Evolutionary conservation across 2,797 vertebrate genomes (phyloP).

Genomic region (Lagodon rhomboides): DNA sequence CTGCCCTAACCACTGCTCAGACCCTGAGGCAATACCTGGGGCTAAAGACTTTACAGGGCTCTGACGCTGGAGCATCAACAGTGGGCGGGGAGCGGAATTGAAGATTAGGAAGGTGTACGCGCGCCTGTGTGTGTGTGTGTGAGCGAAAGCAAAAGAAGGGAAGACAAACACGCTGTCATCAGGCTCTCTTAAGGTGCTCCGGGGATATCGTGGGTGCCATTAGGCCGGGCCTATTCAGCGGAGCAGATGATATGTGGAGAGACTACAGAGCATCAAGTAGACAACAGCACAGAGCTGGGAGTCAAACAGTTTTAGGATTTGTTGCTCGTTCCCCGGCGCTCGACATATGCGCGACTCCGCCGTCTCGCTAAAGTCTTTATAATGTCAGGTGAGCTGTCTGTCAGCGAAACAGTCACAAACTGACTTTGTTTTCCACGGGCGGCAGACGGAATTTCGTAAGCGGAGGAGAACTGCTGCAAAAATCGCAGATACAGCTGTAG

Average conservation of each 20-base stretch:
- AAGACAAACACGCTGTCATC: conserved; percentile 65
- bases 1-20: conserved; percentile 54
- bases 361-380: conserved; percentile 28
- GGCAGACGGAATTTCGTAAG: not conserved
- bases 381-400: conserved; percentile 31
- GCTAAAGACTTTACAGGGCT: conserved; percentile 71
- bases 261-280: conserved; percentile 51
- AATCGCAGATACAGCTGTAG: conserved; percentile 8
- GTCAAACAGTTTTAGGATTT: conserved; percentile 49
- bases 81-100: conserved; percentile 44
- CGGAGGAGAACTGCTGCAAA: conserved; percentile 16
- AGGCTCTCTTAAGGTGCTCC: conserved; percentile 61
- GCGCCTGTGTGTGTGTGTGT: conserved; percentile 22
- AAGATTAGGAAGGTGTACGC: conserved; percentile 56
- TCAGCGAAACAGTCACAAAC: not conserved
- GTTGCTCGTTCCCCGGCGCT: conserved; percentile 22
- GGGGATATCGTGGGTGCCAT: conserved; percentile 68
- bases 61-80: conserved; percentile 55
- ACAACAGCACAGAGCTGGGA: conserved; percentile 29
- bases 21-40: conserved; percentile 72
- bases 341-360: conserved; percentile 15
- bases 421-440: not conserved
- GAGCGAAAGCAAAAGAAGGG: conserved; percentile 30
- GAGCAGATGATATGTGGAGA: conserved; percentile 53
- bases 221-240: conserved; percentile 50